Evolutionary conservation across 2,888 invertebrate species (phyloP).

Genomic region (Disparrhopalites patrizii): DNA sequence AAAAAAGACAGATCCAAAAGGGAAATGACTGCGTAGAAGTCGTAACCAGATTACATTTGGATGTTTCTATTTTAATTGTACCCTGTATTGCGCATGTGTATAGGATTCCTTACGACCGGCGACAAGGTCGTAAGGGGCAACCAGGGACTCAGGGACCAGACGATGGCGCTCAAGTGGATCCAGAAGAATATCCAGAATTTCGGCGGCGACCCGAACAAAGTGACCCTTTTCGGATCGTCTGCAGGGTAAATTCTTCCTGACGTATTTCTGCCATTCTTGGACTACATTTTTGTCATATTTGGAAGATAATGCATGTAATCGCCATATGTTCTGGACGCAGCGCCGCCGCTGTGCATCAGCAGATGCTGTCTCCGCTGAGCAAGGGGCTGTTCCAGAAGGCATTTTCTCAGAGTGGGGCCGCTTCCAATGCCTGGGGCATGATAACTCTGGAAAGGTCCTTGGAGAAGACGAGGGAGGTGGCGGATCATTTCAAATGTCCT

Average conservation of each 20-base stretch:
- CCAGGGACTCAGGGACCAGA: not conserved
- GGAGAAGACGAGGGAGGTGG: not conserved
- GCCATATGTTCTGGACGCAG: not conserved
- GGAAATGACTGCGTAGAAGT: no score
- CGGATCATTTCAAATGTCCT: not conserved
- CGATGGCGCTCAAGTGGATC: not conserved
- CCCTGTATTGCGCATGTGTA: no score
- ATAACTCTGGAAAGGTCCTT: not conserved
- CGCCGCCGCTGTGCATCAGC: not conserved
- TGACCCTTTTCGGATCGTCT: not conserved
- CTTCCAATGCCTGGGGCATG: not conserved
- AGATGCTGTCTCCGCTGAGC: not conserved
- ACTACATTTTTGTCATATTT: no score
- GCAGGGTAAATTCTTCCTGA: not conserved
- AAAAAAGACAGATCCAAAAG: no score
- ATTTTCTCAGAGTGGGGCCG: slow-evolving; percentile 9
- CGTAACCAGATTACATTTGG: no score
- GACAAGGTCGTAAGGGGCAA: not conserved
- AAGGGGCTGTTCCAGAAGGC: slow-evolving; percentile 8
- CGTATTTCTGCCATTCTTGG: not conserved
- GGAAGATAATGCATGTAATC: not conserved
- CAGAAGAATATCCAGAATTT: not conserved
- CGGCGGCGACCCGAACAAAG: not conserved
- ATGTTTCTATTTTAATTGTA: no score
- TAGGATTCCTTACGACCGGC: not conserved